These are phyloP conservation scores for Cantharis rufa DNA, from an alignment of 2,888 invertebrate genomes.

Conservation along the genomic window DNA sequence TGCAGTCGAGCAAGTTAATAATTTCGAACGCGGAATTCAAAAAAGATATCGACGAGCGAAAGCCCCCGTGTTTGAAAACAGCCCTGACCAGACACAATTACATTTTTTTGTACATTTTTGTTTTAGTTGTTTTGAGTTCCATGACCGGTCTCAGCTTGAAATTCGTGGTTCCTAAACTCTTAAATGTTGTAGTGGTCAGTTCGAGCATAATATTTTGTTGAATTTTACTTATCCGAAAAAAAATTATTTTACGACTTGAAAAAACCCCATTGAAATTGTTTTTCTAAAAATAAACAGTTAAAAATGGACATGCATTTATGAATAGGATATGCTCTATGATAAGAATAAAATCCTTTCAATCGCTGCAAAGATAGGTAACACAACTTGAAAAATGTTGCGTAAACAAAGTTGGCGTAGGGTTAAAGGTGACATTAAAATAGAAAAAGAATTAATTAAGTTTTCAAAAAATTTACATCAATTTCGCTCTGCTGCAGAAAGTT, in stretches of 20 bases:
- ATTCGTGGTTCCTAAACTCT: constrained; percentile 51
- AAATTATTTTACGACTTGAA: neutral
- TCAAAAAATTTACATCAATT: neutral
- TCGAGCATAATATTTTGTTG: constrained; percentile 25
- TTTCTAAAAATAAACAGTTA: neutral
- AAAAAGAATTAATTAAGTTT: constrained; percentile 6
- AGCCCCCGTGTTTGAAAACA: constrained; percentile 31
- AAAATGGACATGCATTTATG: neutral
- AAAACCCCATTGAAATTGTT: neutral
- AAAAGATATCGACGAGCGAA: constrained; percentile 1
- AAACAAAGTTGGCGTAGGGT: constrained; percentile 19
- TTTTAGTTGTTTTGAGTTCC: constrained; percentile 42
- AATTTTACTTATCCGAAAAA: neutral
- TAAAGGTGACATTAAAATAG: constrained; percentile 26
- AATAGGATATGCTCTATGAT: neutral
- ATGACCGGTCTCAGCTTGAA: constrained; percentile 45
- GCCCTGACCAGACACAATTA: constrained; percentile 55
- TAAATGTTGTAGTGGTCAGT: constrained; percentile 55
- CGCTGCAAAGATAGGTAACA: constrained; percentile 3
- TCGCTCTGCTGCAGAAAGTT: neutral
- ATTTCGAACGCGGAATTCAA: neutral
- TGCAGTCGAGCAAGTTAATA: neutral
- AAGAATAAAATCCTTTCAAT: neutral
- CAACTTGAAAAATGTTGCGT: constrained; percentile 22
- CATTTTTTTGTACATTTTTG: constrained; percentile 42